These are phyloP conservation scores for Ranitomeya variabilis DNA, from an alignment of 2,113 vertebrate species.

Conservation along the genomic window DNA sequence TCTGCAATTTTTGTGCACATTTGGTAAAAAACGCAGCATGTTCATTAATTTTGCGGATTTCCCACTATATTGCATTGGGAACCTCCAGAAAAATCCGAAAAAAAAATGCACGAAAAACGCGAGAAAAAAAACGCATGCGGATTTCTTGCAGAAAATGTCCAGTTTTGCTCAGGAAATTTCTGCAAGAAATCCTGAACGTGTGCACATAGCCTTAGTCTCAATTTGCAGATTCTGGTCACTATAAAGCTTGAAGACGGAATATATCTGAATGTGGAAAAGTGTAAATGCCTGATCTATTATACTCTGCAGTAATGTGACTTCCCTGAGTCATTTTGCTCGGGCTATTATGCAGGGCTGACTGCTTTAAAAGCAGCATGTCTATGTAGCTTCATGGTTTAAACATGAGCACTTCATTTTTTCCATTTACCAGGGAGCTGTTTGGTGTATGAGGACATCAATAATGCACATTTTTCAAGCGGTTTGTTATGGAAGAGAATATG, in stretches of 20 bases:
- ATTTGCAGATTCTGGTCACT: background rate
- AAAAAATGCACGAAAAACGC: too few species aligned
- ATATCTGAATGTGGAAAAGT: background rate
- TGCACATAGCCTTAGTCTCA: too few species aligned
- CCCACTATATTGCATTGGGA: too few species aligned
- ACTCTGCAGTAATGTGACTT: background rate
- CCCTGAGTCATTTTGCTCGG: background rate
- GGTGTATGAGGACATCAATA: constrained; percentile 37
- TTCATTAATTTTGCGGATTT: too few species aligned
- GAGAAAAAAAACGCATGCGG: too few species aligned
- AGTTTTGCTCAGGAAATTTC: too few species aligned
- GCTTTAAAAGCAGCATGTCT: constrained; percentile 29
- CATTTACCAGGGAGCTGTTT: constrained; percentile 17
- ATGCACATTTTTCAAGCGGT: constrained; percentile 33
- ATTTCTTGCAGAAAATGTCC: too few species aligned
- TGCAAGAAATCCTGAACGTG: too few species aligned
- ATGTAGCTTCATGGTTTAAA: constrained; percentile 14
- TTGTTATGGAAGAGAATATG: background rate
- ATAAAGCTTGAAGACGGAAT: background rate
- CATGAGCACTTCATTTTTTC: constrained; percentile 12
- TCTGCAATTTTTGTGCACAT: too few species aligned
- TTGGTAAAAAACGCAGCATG: too few species aligned
- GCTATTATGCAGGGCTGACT: constrained; percentile 30
- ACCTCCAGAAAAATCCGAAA: too few species aligned
- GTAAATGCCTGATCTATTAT: background rate